Percentiles rank a stretch among this genome's conserved stretches.
Evolutionary conservation across 2,888 invertebrate species (phyloP).

Genomic region (Eupithecia inturbata): DNA sequence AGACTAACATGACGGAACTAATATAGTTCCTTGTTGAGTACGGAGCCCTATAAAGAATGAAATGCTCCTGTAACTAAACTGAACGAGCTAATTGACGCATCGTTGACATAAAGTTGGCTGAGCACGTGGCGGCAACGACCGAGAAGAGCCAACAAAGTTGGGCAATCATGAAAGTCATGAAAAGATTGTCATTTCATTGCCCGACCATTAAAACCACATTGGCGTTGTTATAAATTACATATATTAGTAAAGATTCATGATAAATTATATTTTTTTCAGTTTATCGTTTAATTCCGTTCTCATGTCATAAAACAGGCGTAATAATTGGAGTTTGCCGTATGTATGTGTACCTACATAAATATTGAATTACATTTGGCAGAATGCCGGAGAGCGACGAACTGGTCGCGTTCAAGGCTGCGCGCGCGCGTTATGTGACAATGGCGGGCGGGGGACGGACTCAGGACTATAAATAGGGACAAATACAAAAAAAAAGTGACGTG

Average conservation of each 20-base stretch:
- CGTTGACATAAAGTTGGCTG: neutral
- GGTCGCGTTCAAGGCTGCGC: slow-evolving; percentile 63
- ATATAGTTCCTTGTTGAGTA: neutral
- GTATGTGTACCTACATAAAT: slow-evolving; percentile 33
- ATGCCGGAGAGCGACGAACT: slow-evolving; percentile 55
- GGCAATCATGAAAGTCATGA: neutral
- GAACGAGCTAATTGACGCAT: neutral
- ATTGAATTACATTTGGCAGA: slow-evolving; percentile 62
- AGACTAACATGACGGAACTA: no score
- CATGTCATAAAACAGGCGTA: slow-evolving; percentile 14
- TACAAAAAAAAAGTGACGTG: neutral
- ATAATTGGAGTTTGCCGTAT: slow-evolving; percentile 21
- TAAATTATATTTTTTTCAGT: neutral
- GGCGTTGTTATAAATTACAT: neutral
- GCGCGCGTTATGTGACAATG: slow-evolving; percentile 57
- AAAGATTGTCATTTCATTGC: neutral
- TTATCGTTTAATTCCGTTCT: neutral
- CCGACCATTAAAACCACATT: neutral
- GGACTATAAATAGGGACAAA: neutral
- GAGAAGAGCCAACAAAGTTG: neutral
- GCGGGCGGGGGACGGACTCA: slow-evolving; percentile 17
- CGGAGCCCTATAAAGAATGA: neutral
- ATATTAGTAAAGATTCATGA: neutral
- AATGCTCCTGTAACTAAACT: neutral
- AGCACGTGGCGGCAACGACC: neutral